Evolutionary conservation across 2,888 invertebrate genomes (phyloP).

Genomic region (Biston betularia): DNA sequence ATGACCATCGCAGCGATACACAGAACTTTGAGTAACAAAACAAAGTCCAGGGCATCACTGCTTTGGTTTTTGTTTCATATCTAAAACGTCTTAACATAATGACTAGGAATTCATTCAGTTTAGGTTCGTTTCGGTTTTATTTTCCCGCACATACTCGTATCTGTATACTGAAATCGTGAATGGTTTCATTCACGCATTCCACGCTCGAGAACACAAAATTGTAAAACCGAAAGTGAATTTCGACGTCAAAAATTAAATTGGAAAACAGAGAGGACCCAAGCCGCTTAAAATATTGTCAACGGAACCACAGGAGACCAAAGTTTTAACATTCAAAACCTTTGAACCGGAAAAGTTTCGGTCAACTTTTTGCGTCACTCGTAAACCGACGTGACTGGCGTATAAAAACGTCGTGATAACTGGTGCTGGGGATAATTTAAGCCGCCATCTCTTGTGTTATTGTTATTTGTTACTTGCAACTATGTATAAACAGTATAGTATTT

Average conservation of each 20-base stretch:
- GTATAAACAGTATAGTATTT: too few relatives aligned
- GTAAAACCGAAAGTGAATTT: slow-evolving; percentile 22
- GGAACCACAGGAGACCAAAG: slow-evolving; percentile 43
- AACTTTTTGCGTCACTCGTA: slow-evolving; percentile 35
- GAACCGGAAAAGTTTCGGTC: slow-evolving; percentile 35
- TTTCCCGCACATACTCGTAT: too few relatives aligned
- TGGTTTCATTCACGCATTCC: background rate
- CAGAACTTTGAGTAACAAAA: too few relatives aligned
- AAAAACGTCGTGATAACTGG: slow-evolving; percentile 27
- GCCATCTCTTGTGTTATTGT: too few relatives aligned
- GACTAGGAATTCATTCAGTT: too few relatives aligned
- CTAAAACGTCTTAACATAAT: too few relatives aligned
- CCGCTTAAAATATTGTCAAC: slow-evolving; percentile 39
- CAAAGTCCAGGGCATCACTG: too few relatives aligned
- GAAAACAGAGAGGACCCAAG: slow-evolving; percentile 29
- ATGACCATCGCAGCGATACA: too few relatives aligned
- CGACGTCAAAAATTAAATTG: slow-evolving; percentile 30
- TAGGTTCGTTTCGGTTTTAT: too few relatives aligned
- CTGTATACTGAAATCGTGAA: slow-evolving; percentile 1
- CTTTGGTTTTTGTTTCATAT: too few relatives aligned
- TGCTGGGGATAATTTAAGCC: background rate
- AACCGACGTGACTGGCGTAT: slow-evolving; percentile 31
- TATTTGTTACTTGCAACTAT: too few relatives aligned
- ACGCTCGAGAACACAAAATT: slow-evolving; percentile 10
- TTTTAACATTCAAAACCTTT: slow-evolving; percentile 41